Evolutionary conservation across 2,797 vertebrate species (phyloP), one percentile per base, ranked within the genome.

Genomic region (Acropternis orthonyx): DNA sequence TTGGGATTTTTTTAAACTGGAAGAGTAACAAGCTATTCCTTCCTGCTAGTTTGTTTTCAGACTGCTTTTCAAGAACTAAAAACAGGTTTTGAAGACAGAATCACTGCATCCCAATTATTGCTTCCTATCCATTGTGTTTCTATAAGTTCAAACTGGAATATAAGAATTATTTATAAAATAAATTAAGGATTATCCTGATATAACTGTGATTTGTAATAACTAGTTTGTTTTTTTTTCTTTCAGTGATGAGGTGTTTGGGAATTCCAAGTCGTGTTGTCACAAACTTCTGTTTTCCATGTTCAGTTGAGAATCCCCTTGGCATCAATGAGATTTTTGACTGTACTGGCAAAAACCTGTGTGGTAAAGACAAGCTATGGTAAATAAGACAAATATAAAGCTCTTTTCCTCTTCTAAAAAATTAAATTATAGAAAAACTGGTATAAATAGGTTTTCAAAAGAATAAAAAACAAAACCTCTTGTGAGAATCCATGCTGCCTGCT

Each of bases 191-290:
- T 88, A 76, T 0, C 7, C 51, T 82, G 15, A 63, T 54, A 37
- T 78, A 62, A 43, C 49, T 85, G 14, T 6, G 5, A 52, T 54
- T 85, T 83, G 2, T 41, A 74, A 41, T 32, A 9, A 37, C 16
- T 78, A 2, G 14, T 71, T 28, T 1, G 7, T 87, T 65, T 51
- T 82, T 66, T 73, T 88, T 55, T 41, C 24, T 89, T 93, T 34
- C 92, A 99, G 98, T 98, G 92, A 97, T 98, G 96, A 98, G 98
- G 37, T 98, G 98, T 46, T 97, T 99, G 59, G 98, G 98, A 88
- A 98, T 99, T 89, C 98, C 98, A 76, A 98, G 98, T 76, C 95
- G 98, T 89, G 98, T 98, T 43, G 75, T 99, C 68, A 99, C 98
- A 6, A 99, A 98, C 96, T 99, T 97, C 91, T 59, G 94, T 75